Evolutionary conservation across 2,888 invertebrate species (phyloP), one percentile per base, ranked within the genome.

Genomic region (Acronicta psi): DNA sequence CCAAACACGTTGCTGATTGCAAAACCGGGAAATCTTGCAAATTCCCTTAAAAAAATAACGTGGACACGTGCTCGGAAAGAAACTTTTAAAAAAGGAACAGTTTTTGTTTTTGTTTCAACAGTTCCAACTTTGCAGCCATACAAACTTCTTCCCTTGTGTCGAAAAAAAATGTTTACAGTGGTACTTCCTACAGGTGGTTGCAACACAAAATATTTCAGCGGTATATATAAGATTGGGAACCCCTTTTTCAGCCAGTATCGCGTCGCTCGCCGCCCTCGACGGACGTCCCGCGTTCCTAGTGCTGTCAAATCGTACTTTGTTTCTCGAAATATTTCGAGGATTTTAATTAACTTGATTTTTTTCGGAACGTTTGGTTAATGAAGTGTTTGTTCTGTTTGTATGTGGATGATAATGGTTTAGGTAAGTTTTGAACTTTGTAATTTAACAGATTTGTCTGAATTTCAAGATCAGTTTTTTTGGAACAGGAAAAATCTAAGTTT

Each of bases 171-270:
- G 25, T 25, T 25, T 25, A 25, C 10, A 3, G 29, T 29, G 29
- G 29, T 38, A 31, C 34, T 50, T 20, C 17, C 60, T 68, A 83
- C 84, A 81, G 69, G 80, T 82, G 73, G 77, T 77, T 75, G 65
- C 73, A 75, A 71, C 56, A 74, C 41, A 54, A n/a, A n/a, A 20
- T 38, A 52, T 56, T 61, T 51, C 37, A 37, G 46, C 18, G 41
- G 56, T 68, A 73, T 81, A 83, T 79, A 85, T 69, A 76, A 53
- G 73, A 72, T 70, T 65, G 56, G 47, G 68, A 59, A 73, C 77
- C 79, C 73, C 59, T 59, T 44, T 9, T 4, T 13, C n/a, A 9
- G 25, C 20, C 78, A 85, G 85, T 85, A 38, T 65, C 58, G 71
- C 62, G 64, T 51, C 57, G 59, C 63, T 63, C 75, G 70, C 60